Conservation (phyloP, 2,888 invertebrate species). For the Scaptomyza caliginosa region DNA sequence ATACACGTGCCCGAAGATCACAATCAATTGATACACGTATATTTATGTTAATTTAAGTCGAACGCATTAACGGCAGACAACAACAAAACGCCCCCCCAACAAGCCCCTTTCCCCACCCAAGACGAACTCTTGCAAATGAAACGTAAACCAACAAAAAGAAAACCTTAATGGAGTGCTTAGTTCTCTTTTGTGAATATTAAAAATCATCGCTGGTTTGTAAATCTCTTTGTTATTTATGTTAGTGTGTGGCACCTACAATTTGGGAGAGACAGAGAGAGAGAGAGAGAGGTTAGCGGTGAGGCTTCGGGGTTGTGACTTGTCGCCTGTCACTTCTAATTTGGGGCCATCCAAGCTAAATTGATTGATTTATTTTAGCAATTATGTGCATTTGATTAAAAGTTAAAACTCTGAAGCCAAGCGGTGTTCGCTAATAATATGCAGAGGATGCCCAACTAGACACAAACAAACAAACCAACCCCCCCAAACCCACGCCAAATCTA, state of each 20-base stretch:
- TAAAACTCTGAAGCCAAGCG: conserved; percentile 68
- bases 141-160: conserved; percentile 60
- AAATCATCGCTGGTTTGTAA: conserved; percentile 26
- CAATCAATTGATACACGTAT: conserved; percentile 48
- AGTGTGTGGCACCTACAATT: conserved; percentile 25
- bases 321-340: conserved; percentile 75
- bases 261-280: background rate
- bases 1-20: conserved; percentile 58
- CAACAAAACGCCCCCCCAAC: conserved; percentile 15
- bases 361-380: conserved; percentile 81
- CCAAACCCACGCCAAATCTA: conserved; percentile 13
- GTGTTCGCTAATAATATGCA: conserved; percentile 75
- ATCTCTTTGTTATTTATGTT: conserved; percentile 13
- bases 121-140: conserved; percentile 46
- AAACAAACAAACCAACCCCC: conserved; percentile 20
- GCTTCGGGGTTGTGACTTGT: background rate
- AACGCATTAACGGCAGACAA: conserved; percentile 42
- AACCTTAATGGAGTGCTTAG: conserved; percentile 28
- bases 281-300: background rate
- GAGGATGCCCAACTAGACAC: conserved; percentile 30
- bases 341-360: conserved; percentile 69
- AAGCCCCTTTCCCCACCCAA: background rate
- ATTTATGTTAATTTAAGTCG: conserved; percentile 66
- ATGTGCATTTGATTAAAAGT: conserved; percentile 80
- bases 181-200: conserved; percentile 39